Evolutionary conservation across 2,797 vertebrate genomes (phyloP).

Genomic region (Chelon labrosus): DNA sequence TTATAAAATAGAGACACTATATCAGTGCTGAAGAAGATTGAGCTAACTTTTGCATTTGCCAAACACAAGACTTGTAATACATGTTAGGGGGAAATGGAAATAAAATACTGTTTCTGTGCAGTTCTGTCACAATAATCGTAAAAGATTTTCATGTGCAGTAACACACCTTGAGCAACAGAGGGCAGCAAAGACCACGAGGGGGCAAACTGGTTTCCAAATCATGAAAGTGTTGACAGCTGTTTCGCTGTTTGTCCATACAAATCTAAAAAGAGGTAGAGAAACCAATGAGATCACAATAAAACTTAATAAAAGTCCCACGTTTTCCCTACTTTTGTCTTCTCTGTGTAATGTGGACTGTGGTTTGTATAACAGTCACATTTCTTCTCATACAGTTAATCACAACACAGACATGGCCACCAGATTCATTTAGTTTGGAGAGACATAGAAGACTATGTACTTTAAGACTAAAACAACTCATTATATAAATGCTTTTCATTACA

Average conservation of each 20-base stretch:
- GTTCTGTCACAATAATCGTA: background rate
- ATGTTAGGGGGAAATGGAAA: too few species aligned
- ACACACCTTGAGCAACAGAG: constrained; percentile 45
- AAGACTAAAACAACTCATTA: background rate
- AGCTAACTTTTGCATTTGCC: background rate
- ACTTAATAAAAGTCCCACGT: background rate
- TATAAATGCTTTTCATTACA: background rate
- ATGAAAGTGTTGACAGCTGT: background rate
- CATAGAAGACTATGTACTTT: background rate
- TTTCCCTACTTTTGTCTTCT: background rate
- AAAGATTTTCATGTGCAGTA: background rate
- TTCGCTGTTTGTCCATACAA: background rate
- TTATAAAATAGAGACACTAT: background rate
- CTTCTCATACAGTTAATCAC: constrained; percentile 17
- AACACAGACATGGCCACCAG: background rate
- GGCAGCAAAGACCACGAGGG: constrained; percentile 48
- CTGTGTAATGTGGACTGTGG: background rate
- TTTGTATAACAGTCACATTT: constrained; percentile 20
- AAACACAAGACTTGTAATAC: background rate
- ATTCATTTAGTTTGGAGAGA: constrained; percentile 1
- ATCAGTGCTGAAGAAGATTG: background rate
- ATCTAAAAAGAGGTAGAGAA: background rate
- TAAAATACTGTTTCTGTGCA: background rate
- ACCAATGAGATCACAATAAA: background rate
- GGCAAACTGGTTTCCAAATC: background rate